Evolutionary conservation across 2,888 invertebrate genomes (phyloP).

Genomic region (Rhamphomyia laevipes): DNA sequence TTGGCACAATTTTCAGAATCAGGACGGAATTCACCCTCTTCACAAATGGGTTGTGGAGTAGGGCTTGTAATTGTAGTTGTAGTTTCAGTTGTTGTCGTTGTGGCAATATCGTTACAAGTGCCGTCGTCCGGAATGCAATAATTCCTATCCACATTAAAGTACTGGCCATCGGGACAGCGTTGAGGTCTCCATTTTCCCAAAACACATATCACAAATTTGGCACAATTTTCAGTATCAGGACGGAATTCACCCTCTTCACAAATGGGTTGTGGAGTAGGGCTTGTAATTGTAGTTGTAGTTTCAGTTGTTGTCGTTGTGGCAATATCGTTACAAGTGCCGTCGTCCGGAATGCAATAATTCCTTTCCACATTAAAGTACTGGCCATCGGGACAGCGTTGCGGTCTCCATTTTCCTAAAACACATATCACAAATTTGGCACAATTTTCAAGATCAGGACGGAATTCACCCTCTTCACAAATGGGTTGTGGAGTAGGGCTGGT

Average conservation of each 20-base stretch:
- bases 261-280: too few relatives aligned
- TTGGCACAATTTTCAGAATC: background rate
- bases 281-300: too few relatives aligned
- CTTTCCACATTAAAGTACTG: background rate
- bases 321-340: background rate
- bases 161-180: background rate
- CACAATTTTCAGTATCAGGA: background rate
- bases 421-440: background rate
- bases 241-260: too few relatives aligned
- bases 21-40: background rate
- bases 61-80: background rate
- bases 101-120: background rate
- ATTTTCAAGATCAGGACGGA: background rate
- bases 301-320: too few relatives aligned
- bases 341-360: background rate
- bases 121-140: background rate
- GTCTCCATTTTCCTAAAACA: background rate
- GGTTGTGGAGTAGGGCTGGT: background rate
- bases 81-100: too few relatives aligned
- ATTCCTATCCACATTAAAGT: background rate
- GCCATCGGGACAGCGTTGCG: background rate
- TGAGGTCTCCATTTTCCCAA: background rate
- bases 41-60: background rate
- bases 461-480: background rate
- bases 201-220: background rate